Conservation (phyloP, 2,113 vertebrate species). For the Zosterops lateralis region DNA sequence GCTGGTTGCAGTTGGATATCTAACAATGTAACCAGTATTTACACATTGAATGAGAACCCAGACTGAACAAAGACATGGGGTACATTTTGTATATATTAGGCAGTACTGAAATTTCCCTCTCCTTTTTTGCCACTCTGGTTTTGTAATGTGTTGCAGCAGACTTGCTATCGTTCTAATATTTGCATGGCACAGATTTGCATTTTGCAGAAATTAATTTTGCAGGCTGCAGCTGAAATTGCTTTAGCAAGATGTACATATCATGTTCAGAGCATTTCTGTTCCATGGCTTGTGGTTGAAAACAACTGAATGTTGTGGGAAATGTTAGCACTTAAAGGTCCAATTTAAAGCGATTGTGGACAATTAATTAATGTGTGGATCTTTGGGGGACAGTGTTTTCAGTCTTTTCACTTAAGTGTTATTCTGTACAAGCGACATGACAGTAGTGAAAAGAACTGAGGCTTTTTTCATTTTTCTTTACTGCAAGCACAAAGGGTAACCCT, state of each 20-base stretch:
- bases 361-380: neutral
- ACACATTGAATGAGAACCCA: slow-evolving; percentile 45
- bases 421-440: neutral
- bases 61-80: slow-evolving; percentile 66
- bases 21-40: slow-evolving; percentile 65
- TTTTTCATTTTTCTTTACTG: neutral
- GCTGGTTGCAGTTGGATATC: slow-evolving; percentile 26
- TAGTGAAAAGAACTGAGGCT: neutral
- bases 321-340: neutral
- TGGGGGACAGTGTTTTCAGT: neutral
- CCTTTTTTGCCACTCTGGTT: neutral
- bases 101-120: neutral
- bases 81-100: slow-evolving; percentile 13
- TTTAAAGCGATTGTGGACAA: neutral
- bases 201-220: neutral
- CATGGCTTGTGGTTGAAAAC: neutral
- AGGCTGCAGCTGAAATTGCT: neutral
- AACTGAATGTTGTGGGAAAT: neutral
- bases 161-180: neutral
- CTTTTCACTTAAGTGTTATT: neutral
- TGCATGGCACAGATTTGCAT: neutral
- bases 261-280: neutral
- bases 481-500: neutral
- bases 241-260: neutral
- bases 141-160: neutral